These are phyloP conservation scores for Druceiella hillmani DNA, from an alignment of 2,888 invertebrate genomes.

Conservation along the genomic window DNA sequence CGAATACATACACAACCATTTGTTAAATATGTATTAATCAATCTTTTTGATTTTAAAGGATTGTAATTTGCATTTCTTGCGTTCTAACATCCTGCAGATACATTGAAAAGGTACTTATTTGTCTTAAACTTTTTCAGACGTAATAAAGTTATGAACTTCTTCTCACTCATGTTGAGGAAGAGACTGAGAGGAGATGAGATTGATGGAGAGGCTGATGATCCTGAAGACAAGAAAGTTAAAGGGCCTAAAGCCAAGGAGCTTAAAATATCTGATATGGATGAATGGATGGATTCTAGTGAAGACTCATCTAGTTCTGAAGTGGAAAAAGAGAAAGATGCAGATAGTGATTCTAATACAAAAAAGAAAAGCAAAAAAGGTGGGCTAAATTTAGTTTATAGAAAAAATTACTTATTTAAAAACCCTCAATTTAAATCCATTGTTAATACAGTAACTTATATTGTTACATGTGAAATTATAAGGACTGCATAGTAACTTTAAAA, in stretches of 20 bases:
- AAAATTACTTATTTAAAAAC: no score
- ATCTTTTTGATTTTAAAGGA: no score
- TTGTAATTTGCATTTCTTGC: neutral
- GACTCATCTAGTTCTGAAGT: slow-evolving; percentile 70
- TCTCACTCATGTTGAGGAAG: slow-evolving; percentile 90
- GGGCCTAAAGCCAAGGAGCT: slow-evolving; percentile 59
- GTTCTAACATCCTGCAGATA: slow-evolving; percentile 12
- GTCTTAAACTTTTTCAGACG: slow-evolving; percentile 52
- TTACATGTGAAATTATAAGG: no score
- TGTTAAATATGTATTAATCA: no score
- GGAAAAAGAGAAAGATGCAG: slow-evolving; percentile 60
- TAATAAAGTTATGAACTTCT: slow-evolving; percentile 94
- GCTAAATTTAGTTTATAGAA: no score
- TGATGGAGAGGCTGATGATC: slow-evolving; percentile 59
- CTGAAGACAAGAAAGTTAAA: slow-evolving; percentile 58
- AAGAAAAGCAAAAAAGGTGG: slow-evolving; percentile 56
- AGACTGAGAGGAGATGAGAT: slow-evolving; percentile 73
- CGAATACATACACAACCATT: no score
- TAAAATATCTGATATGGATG: slow-evolving; percentile 91
- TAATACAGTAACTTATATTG: no score
- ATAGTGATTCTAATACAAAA: slow-evolving; percentile 57
- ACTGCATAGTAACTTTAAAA: no score
- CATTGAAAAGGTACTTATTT: slow-evolving; percentile 4
- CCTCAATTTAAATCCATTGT: no score
- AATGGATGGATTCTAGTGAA: slow-evolving; percentile 84